Percentiles rank a stretch among this genome's conserved stretches.
Conservation (phyloP, 1,140 invertebrate species). For the Saccostrea glomerata region DNA sequence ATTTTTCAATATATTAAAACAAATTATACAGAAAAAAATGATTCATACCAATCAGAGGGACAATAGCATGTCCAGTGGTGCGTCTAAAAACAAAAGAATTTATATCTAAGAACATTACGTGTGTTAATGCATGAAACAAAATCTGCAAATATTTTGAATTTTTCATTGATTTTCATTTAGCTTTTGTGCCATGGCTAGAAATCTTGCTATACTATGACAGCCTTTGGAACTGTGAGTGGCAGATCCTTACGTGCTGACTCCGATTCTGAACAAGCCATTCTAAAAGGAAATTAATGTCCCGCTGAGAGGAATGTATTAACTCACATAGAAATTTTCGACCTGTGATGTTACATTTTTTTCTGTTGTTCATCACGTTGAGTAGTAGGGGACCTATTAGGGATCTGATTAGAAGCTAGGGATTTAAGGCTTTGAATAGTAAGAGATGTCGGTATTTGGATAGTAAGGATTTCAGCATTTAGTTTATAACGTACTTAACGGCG, state of each 20-base stretch:
- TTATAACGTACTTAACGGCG: neutral
- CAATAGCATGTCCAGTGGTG: no score
- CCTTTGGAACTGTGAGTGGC: neutral
- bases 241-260: neutral
- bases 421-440: no score
- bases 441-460: no score
- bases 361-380: neutral
- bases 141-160: neutral
- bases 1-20: no score
- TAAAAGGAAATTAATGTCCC: neutral
- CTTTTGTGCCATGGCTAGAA: neutral
- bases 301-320: neutral
- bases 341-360: neutral
- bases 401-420: no score
- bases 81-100: no score
- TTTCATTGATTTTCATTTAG: slow-evolving; percentile 1
- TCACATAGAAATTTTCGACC: neutral
- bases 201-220: neutral
- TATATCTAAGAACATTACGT: no score
- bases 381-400: neutral
- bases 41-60: no score
- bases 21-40: no score
- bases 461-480: neutral
- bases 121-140: neutral
- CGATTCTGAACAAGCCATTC: neutral